Evolutionary conservation across 2,797 vertebrate genomes (phyloP), one percentile per base, ranked within the genome.

Genomic region (Taeniopygia guttata): DNA sequence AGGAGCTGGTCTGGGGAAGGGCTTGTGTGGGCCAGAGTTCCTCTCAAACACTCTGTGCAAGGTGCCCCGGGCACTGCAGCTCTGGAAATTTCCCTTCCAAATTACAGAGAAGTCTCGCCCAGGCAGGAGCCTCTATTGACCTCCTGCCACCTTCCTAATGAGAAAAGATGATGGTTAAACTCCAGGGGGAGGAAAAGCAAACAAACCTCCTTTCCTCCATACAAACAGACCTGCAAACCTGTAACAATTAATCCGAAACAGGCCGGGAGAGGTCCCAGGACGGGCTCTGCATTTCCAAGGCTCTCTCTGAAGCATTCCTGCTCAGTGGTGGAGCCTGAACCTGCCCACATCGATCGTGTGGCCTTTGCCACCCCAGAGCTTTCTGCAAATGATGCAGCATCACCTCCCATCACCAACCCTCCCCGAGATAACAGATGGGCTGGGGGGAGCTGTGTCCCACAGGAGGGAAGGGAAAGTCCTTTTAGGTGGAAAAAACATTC

Each of bases 61-160:
- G 27, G 38, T 11, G 23, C 40, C 76, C 48, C 0, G 0, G 56
- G 25, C 2, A 4, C 81, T 46, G 74, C 52, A 68, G 90, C 66
- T 74, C 95, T 60, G 76, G 42, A 84, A 90, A 83, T 86, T 90
- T 90, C 88, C 69, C 32, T 69, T 69, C 75, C 38, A 2, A 79
- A 87, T 82, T 20, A 29, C 0, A 11, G 74, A 73, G 34, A 77
- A 49, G 34, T 34, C 74, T 73, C 0, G 0, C 30, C 48, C 76
- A 46, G 80, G 34, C 51, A 62, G 83, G 86, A 89, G 74, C 64
- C 80, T 89, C 80, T 6, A 68, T 60, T 95, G 93, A 96, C 95
- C 94, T 93, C 74, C 90, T 15, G 88, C 90, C 95, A 89, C 95
- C 74, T 3, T 51, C 86, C 88, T 95, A 95, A 96, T 88, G 94